Base-by-base conservation (phyloP, 2,113 vertebrate genomes). In the Pseudorectes ferrugineus region DNA sequence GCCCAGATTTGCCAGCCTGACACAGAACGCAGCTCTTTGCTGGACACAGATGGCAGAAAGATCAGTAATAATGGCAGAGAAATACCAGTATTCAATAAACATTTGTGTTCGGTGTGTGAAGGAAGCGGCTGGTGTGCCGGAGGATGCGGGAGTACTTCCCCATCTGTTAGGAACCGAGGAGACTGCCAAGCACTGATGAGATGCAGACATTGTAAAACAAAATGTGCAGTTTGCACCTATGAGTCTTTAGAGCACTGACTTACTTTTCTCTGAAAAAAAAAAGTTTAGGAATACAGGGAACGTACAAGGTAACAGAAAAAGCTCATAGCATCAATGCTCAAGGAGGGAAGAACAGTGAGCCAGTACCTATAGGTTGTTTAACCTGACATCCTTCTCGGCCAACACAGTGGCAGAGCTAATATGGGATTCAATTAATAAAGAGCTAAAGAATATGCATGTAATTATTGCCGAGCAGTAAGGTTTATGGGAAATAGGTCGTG, bases 401-500 rank as follows among this genome's bases (percentile, higher is more conserved):
- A 79, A 19, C 24, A 42, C 43, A 62, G 83, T 51, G 58, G 66
- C 66, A 78, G 77, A 76, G 21, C 66, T 91, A 85, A 85, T 95
- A 72, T 33, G 40, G 62, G 84, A 89, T 93, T 94, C 84, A 93
- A 82, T 97, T 96, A 97, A 89, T 89, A 76, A 75, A 49, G 66
- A 87, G 38, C 68, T 93, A 71, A 91, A 92, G 15, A 23, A 79
- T 75, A 51, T 89, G 58, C 73, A 79, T 73, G 74, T 87, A 92
- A 95, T 95, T 96, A 95, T 76, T 97, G 71, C 71, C 59, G 82
- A 58, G 67, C 62, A 80, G 66, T 82, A 81, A 82, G 58, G 43
- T 93, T 95, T 91, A 54, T 91, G 85, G 78, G 81, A 93, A 95
- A 94, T 91, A 88, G 95, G 95, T 95, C 91, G 40, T 49, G 55